Base-by-base conservation (phyloP, 1,140 invertebrate species). In the Drosophila triauraria region DNA sequence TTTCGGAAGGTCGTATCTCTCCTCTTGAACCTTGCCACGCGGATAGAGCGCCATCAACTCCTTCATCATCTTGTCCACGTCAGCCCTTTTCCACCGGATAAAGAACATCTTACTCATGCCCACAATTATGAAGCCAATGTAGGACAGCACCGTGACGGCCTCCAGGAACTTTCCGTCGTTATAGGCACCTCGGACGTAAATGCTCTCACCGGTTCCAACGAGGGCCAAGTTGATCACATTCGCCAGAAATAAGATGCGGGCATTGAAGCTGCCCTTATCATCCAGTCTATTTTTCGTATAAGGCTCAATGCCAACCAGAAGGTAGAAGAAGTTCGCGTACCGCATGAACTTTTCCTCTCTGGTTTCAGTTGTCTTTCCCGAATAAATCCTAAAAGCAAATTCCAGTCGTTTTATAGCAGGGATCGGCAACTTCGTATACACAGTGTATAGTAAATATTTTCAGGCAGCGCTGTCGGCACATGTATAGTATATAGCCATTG, bases 91-190 rank as follows among this genome's bases (percentile, higher is more conserved):
- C 23, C 61, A 42, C 54, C 70, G 75, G 3, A 91, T 63, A 35
- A 69, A 84, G 0, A 64, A 27, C 65, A 92, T 88, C 50, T 92
- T 92, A 7, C 27, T 81, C 30, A 71, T 32, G n/a, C 75, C 82
- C 6, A 92, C 79, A 4, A 56, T 5, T 0, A 75, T 38, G 43
- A 92, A 92, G 1, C 86, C 86, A 42, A 92, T 80, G 43, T 92
- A 92, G 0, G 83, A 88, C 64, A 88, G 58, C 3, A 65, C 78
- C 40, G 81, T 86, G 2, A 86, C 84, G 15, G 86, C 72, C 20
- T 92, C 44, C 2, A 88, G 60, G 17, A 85, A 35, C 15, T 78
- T 47, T 0, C 75, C 72, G 0, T 64, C 51, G 0, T 40, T 44
- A 1, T 80, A 54, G 5, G 79, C 72, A 32, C 65, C 20, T 12